Conservation (phyloP, 2,797 vertebrate species). For the Sebastes oblongus region DNA sequence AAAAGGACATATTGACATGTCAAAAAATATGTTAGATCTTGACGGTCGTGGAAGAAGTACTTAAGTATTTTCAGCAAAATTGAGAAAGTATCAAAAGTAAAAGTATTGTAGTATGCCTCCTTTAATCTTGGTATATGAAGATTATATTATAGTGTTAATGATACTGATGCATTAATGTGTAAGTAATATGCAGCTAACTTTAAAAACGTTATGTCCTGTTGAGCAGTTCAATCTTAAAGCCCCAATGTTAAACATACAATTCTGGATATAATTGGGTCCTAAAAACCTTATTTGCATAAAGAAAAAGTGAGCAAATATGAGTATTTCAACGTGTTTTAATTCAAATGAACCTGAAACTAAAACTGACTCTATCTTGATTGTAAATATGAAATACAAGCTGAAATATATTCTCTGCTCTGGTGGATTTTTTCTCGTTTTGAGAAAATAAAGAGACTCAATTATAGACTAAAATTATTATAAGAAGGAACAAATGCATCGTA, state of each 20-base stretch:
- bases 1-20: too few relatives aligned
- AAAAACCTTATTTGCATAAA: too few relatives aligned
- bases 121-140: too few relatives aligned
- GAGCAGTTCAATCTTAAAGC: neutral
- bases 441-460: neutral
- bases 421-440: neutral
- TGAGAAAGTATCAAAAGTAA: too few relatives aligned
- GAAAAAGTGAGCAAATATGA: too few relatives aligned
- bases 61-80: neutral
- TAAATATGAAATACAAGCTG: neutral
- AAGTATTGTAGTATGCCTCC: too few relatives aligned
- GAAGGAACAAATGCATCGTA: neutral
- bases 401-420: neutral
- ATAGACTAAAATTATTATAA: neutral
- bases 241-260: neutral
- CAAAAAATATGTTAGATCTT: neutral
- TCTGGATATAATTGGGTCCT: too few relatives aligned
- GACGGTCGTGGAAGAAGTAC: neutral
- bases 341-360: too few relatives aligned
- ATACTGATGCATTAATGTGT: too few relatives aligned
- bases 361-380: too few relatives aligned
- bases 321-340: too few relatives aligned
- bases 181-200: neutral
- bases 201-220: neutral
- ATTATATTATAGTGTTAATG: too few relatives aligned